Evolutionary conservation across 2,888 invertebrate species (phyloP).

Genomic region (Sphaeridia pumilis): DNA sequence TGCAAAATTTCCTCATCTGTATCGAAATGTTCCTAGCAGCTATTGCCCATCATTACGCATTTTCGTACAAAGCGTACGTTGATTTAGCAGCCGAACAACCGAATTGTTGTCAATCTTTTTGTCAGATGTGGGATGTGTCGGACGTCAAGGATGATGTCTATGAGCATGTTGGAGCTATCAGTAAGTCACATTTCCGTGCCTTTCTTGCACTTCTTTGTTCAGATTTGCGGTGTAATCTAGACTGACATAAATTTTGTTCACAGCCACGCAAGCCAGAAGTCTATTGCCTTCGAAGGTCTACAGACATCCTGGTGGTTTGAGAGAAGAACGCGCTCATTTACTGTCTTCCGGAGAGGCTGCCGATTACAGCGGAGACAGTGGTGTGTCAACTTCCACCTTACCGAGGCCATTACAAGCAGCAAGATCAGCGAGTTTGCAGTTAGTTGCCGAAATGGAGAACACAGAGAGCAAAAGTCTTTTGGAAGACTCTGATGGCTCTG

Average conservation of each 20-base stretch:
- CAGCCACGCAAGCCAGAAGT: slow-evolving; percentile 21
- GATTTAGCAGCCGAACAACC: slow-evolving; percentile 42
- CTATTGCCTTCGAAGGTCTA: slow-evolving; percentile 35
- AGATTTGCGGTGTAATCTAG: too few relatives aligned
- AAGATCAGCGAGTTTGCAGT: slow-evolving; percentile 25
- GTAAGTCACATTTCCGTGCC: slow-evolving; percentile 42
- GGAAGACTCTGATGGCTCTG: slow-evolving; percentile 15
- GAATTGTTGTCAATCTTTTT: slow-evolving; percentile 63
- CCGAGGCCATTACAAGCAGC: slow-evolving; percentile 29
- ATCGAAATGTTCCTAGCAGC: slow-evolving; percentile 97
- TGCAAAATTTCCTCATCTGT: slow-evolving; percentile 89
- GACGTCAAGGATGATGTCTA: slow-evolving; percentile 86
- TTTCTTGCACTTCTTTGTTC: neutral
- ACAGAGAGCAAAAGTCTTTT: slow-evolving; percentile 2
- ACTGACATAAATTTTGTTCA: too few relatives aligned
- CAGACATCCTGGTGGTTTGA: slow-evolving; percentile 34
- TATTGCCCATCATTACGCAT: slow-evolving; percentile 88
- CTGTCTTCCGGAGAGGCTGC: slow-evolving; percentile 30
- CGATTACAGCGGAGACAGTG: slow-evolving; percentile 24
- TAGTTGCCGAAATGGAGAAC: slow-evolving; percentile 31
- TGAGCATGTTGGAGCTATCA: slow-evolving; percentile 83
- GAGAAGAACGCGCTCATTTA: slow-evolving; percentile 33
- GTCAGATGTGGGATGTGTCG: slow-evolving; percentile 93
- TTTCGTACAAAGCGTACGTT: slow-evolving; percentile 80
- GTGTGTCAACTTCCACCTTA: slow-evolving; percentile 17